Evolutionary conservation across 2,797 vertebrate species (phyloP).

Genomic region (Echiichthys vipera): DNA sequence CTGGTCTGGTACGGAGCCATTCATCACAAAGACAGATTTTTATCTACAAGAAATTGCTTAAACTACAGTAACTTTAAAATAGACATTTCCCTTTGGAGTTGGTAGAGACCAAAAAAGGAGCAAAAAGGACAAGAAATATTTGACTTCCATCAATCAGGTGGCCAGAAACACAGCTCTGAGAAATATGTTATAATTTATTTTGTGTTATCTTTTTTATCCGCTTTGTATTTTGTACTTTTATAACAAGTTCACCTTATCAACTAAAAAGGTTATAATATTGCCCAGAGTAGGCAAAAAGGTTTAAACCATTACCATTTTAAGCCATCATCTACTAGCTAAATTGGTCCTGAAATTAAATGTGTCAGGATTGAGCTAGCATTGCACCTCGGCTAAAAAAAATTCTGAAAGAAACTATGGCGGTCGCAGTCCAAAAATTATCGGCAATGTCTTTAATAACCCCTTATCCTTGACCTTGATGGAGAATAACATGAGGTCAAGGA

Average conservation of each 20-base stretch:
- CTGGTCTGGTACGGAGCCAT: background rate
- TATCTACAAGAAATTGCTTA: background rate
- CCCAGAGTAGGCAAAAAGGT: too few relatives aligned
- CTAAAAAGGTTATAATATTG: too few relatives aligned
- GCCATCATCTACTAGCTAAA: background rate
- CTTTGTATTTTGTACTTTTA: too few relatives aligned
- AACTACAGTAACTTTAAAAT: background rate
- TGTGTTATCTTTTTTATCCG: too few relatives aligned
- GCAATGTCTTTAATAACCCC: too few relatives aligned
- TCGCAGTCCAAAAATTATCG: too few relatives aligned
- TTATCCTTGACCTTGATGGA: too few relatives aligned
- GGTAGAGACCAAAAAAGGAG: background rate
- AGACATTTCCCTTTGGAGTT: background rate
- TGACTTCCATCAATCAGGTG: too few relatives aligned
- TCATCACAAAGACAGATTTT: background rate
- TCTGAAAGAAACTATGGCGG: background rate
- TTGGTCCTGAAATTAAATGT: background rate
- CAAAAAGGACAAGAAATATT: background rate
- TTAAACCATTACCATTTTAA: too few relatives aligned
- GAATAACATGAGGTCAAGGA: too few relatives aligned
- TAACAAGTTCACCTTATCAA: background rate
- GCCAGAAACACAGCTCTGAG: too few relatives aligned
- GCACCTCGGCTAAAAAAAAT: background rate
- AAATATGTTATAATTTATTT: too few relatives aligned
- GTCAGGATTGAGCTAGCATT: background rate